These are phyloP conservation scores for Eupithecia abbreviata DNA, from an alignment of 2,888 invertebrate genomes.

Conservation along the genomic window DNA sequence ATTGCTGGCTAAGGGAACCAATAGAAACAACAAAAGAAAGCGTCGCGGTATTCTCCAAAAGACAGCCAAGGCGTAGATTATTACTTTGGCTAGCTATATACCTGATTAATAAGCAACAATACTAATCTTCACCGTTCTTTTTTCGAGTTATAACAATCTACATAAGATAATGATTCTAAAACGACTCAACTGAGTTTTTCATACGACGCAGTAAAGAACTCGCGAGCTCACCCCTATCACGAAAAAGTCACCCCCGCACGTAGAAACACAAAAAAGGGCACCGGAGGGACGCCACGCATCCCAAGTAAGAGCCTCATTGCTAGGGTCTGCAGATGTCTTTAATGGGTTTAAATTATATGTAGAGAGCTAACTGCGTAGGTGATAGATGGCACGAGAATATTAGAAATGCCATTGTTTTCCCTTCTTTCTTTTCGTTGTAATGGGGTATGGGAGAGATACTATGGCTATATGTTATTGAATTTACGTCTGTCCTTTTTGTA, in stretches of 20 bases:
- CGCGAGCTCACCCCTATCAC: conserved; percentile 81
- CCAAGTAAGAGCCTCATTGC: conserved; percentile 80
- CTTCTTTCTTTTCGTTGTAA: conserved; percentile 24
- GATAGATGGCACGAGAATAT: conserved; percentile 67
- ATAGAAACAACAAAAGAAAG: background rate
- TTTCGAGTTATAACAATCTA: conserved; percentile 58
- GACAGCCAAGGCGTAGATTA: background rate
- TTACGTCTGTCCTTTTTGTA: background rate
- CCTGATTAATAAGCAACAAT: background rate
- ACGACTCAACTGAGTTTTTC: conserved; percentile 75
- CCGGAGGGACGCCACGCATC: conserved; percentile 80
- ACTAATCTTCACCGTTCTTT: conserved; percentile 6
- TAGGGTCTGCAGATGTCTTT: conserved; percentile 82
- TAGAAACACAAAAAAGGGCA: conserved; percentile 81
- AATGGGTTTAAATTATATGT: conserved; percentile 84
- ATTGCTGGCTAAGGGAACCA: background rate
- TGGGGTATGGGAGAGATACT: conserved; percentile 12
- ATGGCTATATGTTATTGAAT: background rate
- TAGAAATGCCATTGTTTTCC: conserved; percentile 42
- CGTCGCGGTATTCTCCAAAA: background rate
- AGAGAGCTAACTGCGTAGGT: conserved; percentile 80
- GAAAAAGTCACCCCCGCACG: conserved; percentile 83
- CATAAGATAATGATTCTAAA: conserved; percentile 71
- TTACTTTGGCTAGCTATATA: background rate
- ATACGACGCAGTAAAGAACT: conserved; percentile 79